Evolutionary conservation across 2,797 vertebrate genomes (phyloP).

Genomic region (Hemibagrus guttatus): DNA sequence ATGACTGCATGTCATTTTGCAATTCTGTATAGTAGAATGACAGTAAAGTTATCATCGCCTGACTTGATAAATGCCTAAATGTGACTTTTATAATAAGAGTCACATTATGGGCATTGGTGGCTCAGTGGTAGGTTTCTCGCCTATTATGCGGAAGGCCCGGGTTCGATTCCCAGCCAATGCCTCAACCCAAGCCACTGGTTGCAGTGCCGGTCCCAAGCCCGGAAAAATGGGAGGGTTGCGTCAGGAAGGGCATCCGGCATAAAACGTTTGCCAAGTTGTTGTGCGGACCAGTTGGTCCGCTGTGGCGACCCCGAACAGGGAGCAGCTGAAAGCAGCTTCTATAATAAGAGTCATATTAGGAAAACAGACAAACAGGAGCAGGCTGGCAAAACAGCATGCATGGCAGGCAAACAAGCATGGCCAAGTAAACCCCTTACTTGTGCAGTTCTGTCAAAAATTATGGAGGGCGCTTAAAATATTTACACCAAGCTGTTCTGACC

Average conservation of each 20-base stretch:
- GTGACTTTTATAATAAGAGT: conserved; percentile 84
- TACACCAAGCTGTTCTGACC: conserved; percentile 47
- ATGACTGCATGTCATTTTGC: not conserved
- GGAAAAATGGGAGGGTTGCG: too few species aligned
- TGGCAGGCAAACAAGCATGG: conserved; percentile 62
- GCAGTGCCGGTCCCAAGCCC: too few species aligned
- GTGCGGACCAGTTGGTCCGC: too few species aligned
- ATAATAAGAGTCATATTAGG: conserved; percentile 84
- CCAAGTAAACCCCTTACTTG: conserved; percentile 57
- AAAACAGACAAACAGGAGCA: conserved; percentile 80
- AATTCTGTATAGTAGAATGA: not conserved
- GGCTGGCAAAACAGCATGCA: conserved; percentile 80
- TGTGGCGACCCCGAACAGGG: too few species aligned
- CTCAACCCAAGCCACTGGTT: too few species aligned
- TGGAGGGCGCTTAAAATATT: conserved; percentile 65
- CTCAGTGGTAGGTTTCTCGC: too few species aligned
- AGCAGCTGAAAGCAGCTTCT: too few species aligned
- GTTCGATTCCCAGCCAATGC: too few species aligned
- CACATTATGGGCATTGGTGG: too few species aligned
- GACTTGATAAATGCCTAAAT: conserved; percentile 91
- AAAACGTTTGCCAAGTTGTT: too few species aligned
- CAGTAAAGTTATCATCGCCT: conserved; percentile 71
- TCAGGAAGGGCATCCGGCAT: too few species aligned
- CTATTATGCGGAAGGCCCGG: too few species aligned
- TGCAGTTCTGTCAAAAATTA: conserved; percentile 63